Evolutionary conservation across 2,113 vertebrate species (phyloP).

Genomic region (Centropus bengalensis): DNA sequence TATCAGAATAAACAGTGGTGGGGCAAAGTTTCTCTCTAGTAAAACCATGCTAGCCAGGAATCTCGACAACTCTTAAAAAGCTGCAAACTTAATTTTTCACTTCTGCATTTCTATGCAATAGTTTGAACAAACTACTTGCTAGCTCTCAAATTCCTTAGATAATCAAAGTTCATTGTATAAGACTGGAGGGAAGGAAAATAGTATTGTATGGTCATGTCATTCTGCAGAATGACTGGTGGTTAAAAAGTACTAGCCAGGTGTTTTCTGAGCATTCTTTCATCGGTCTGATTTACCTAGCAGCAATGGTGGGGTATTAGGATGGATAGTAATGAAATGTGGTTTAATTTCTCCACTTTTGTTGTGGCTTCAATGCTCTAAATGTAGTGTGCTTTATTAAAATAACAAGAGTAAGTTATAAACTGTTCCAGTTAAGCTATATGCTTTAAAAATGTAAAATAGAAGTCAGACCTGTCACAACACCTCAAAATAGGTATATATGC

Average conservation of each 20-base stretch:
- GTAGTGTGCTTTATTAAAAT: neutral
- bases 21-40: conserved; percentile 15
- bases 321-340: neutral
- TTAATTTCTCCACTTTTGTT: neutral
- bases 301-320: neutral
- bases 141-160: neutral
- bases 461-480: neutral
- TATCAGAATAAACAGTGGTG: conserved; percentile 35
- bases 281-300: neutral
- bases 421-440: neutral
- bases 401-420: neutral
- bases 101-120: neutral
- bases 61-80: neutral
- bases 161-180: neutral
- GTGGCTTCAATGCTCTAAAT: neutral
- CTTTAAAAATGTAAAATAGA: neutral
- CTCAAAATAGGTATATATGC: neutral
- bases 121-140: neutral
- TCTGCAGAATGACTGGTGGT: neutral
- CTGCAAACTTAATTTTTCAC: neutral
- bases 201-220: neutral
- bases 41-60: neutral
- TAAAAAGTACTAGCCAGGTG: neutral
- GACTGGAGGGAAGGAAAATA: neutral
- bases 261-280: neutral